Evolutionary conservation across 2,113 vertebrate genomes (phyloP), one percentile per base, ranked within the genome.

Genomic region (Setophaga coronata): DNA sequence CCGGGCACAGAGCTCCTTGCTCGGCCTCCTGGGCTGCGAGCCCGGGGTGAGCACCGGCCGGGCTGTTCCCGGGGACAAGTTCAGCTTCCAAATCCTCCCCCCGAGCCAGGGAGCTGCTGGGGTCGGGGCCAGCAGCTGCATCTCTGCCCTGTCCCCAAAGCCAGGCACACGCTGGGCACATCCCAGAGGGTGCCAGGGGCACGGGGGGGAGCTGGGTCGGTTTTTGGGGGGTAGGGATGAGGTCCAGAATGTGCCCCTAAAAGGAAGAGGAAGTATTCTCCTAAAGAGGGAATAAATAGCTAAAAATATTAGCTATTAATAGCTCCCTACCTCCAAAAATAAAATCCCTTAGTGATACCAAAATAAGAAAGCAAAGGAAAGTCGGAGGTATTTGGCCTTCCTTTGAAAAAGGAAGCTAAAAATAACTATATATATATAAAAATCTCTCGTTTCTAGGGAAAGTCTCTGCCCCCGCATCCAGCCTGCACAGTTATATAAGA

Each of bases 381-480:
- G 97, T 96, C 97, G 95, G 94, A 97, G 95, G 92, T 94, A 96
- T 97, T 97, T 97, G 97, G 95, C 96, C 93, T 97, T 97, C 97
- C 97, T 96, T 92, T 93, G 92, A 97, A 95, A 97, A 95, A 20
- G 53, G 82, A 84, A 90, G 95, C 93, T 95, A 95, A 94, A 93
- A 97, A 95, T 96, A 97, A 96, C 91, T 94, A 57, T 54, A 94
- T 97, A 96, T 97, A 96, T 97, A 97, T 98, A 97, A 98, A 98
- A 97, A 96, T 95, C 76, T 78, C 96, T 97, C 95, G 97, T 98
- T 98, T 98, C 98, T 97, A 98, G 97, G 98, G 97, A 98, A 98
- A 97, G 96, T 96, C 95, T 76, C 95, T 95, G 89, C 96, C 95
- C 97, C 92, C 62, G 67, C 96, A 96, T 97, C 60, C 90, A 90